Conservation (phyloP, 1,140 invertebrate genomes). For the Philopotamus ludificatus region DNA sequence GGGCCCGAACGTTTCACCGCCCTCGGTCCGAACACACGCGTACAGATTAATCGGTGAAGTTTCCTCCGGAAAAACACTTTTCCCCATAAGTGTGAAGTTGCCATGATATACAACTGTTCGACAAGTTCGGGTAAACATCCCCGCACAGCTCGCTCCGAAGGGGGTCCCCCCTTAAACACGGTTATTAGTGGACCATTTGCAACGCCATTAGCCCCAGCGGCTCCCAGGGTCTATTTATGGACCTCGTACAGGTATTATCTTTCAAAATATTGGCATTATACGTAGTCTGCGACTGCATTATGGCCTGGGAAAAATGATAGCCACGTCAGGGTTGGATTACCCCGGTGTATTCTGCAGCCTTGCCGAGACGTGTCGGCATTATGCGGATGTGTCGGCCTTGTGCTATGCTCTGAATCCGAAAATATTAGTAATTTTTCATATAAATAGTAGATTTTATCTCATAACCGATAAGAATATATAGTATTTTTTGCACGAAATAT, state of each 20-base stretch:
- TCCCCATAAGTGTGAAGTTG: slow-evolving; percentile 15
- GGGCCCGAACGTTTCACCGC: too few species aligned
- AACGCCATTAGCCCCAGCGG: slow-evolving; percentile 21
- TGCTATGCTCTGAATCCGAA: too few species aligned
- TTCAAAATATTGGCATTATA: slow-evolving; percentile 38
- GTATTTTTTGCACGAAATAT: too few species aligned
- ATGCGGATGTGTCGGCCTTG: too few species aligned
- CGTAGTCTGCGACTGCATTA: slow-evolving; percentile 18
- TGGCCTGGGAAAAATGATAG: slow-evolving; percentile 11
- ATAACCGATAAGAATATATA: too few species aligned
- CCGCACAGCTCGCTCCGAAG: too few species aligned
- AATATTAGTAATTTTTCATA: too few species aligned
- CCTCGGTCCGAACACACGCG: too few species aligned
- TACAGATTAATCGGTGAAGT: too few species aligned
- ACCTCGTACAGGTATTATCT: slow-evolving; percentile 31
- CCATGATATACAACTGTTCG: slow-evolving; percentile 11
- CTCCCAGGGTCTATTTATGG: slow-evolving; percentile 33
- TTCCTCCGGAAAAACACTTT: too few species aligned
- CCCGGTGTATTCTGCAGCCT: neutral
- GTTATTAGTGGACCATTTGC: slow-evolving; percentile 38
- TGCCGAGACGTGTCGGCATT: too few species aligned
- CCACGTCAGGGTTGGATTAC: slow-evolving; percentile 1
- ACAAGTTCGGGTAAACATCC: slow-evolving; percentile 11
- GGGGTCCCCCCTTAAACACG: slow-evolving; percentile 23
- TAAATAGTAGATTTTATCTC: too few species aligned